These are phyloP conservation scores for Pheucticus melanocephalus DNA, from an alignment of 2,113 vertebrate species.

Conservation along the genomic window DNA sequence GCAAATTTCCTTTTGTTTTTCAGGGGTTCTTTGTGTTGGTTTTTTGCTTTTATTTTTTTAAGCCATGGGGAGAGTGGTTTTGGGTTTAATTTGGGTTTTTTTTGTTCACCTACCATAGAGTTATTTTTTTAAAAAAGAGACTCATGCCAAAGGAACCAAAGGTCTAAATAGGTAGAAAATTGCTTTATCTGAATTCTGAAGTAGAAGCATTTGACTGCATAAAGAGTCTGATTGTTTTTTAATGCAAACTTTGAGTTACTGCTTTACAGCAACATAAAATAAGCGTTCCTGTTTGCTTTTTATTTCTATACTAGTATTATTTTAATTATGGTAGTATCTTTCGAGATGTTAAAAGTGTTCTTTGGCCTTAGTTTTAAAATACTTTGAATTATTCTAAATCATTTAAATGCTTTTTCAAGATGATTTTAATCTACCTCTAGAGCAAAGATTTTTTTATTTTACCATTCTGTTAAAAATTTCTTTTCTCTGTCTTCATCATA, in stretches of 20 bases:
- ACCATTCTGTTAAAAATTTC: not conserved
- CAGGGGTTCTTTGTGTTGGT: not conserved
- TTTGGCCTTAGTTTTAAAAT: not conserved
- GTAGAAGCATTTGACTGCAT: not conserved
- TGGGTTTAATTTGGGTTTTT: not conserved
- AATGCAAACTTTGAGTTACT: not conserved
- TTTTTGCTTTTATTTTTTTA: not conserved
- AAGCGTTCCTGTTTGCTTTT: not conserved
- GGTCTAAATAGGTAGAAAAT: not conserved
- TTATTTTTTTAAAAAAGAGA: not conserved
- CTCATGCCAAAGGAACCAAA: not conserved
- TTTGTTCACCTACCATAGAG: not conserved
- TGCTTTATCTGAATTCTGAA: not conserved
- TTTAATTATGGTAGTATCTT: not conserved
- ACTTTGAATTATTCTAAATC: not conserved
- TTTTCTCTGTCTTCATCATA: not conserved
- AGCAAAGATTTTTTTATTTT: not conserved
- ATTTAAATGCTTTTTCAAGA: not conserved
- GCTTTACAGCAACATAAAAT: not conserved
- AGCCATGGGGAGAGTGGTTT: accelerated
- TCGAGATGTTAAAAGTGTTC: not conserved
- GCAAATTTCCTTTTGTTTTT: not conserved
- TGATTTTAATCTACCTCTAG: not conserved
- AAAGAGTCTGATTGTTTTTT: not conserved
- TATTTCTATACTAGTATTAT: not conserved